Evolutionary conservation across 1,140 invertebrate genomes (phyloP).

Genomic region (Drosophila sturtevanti): DNA sequence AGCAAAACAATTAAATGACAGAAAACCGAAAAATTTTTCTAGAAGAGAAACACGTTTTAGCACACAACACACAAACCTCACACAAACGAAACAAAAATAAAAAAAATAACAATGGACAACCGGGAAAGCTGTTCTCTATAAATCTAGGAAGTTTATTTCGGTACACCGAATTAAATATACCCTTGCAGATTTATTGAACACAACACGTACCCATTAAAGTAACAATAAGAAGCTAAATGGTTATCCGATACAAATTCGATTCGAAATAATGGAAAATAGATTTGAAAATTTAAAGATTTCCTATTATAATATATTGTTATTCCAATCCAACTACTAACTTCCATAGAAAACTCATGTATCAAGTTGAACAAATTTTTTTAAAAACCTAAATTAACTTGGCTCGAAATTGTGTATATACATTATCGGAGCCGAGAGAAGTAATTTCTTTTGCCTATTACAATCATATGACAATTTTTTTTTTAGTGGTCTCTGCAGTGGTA

Average conservation of each 20-base stretch:
- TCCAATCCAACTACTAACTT: no score
- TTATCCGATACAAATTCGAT: no score
- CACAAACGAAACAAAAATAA: slow-evolving; percentile 37
- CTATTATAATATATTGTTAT: no score
- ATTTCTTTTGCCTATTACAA: background rate
- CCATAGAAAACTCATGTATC: no score
- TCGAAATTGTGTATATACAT: no score
- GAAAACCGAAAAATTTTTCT: slow-evolving; percentile 35
- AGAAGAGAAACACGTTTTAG: slow-evolving; percentile 44
- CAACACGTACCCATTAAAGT: no score
- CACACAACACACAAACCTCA: slow-evolving; percentile 76
- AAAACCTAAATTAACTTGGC: no score
- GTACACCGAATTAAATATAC: background rate
- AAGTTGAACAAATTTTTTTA: no score
- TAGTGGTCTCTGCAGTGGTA: background rate
- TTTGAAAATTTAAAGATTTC: no score
- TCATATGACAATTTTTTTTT: background rate
- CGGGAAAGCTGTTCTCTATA: background rate
- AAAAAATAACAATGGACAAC: background rate
- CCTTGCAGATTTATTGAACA: background rate
- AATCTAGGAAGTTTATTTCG: background rate
- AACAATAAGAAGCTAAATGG: background rate
- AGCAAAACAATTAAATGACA: slow-evolving; percentile 35
- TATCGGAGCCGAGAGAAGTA: no score
- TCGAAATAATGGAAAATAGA: no score